Conservation (phyloP, 1,140 invertebrate genomes). For the Drosophila ohnishii region DNA sequence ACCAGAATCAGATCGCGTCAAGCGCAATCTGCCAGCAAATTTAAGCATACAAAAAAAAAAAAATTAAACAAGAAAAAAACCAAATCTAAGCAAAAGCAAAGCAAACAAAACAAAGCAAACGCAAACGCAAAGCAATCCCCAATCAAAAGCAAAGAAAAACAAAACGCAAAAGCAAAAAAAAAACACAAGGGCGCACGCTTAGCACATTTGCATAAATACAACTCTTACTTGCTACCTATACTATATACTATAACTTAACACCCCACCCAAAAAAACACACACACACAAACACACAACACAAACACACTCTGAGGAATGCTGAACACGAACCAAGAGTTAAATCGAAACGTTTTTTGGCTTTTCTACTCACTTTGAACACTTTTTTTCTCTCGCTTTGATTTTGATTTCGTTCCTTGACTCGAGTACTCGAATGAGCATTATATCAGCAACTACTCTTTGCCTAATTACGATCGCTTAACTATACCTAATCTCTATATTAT, state of each 20-base stretch:
- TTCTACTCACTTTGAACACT: slow-evolving; percentile 52
- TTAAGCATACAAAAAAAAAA: slow-evolving; percentile 9
- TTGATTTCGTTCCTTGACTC: slow-evolving; percentile 54
- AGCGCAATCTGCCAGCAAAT: slow-evolving; percentile 58
- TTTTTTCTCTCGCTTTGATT: slow-evolving; percentile 57
- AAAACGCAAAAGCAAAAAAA: slow-evolving; percentile 51
- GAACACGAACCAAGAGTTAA: slow-evolving; percentile 36
- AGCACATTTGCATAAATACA: slow-evolving; percentile 72
- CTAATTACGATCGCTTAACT: slow-evolving; percentile 69
- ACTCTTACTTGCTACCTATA: slow-evolving; percentile 42
- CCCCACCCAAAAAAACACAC: slow-evolving; percentile 3
- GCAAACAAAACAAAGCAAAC: slow-evolving; percentile 59
- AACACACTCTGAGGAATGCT: slow-evolving; percentile 33
- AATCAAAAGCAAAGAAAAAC: slow-evolving; percentile 52
- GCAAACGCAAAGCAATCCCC: slow-evolving; percentile 40
- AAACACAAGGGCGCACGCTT: slow-evolving; percentile 71
- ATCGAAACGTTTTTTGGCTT: slow-evolving; percentile 51
- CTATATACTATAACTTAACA: slow-evolving; percentile 27
- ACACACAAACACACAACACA: slow-evolving; percentile 14
- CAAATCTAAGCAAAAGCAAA: slow-evolving; percentile 62
- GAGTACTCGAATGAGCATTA: slow-evolving; percentile 69
- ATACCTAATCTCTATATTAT: slow-evolving; percentile 61
- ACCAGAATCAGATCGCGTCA: slow-evolving; percentile 56
- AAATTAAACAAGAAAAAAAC: slow-evolving; percentile 16
- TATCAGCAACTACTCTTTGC: slow-evolving; percentile 64